Evolutionary conservation across 2,888 invertebrate species (phyloP).

Genomic region (Ctenicera cuprea): DNA sequence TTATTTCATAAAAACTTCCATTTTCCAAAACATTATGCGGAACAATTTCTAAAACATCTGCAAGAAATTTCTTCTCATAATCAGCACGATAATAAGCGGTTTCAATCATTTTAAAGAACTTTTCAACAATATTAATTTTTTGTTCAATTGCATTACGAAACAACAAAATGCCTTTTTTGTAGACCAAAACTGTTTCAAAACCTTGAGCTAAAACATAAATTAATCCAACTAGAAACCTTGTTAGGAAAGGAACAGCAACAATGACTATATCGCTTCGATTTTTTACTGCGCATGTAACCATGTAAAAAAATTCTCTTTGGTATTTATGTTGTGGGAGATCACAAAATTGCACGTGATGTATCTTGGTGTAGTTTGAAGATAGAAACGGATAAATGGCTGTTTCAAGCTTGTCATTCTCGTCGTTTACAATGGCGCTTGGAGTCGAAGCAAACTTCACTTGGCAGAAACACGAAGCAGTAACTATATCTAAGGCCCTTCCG

Average conservation of each 20-base stretch:
- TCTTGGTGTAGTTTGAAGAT: constrained; percentile 43
- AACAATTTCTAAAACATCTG: constrained; percentile 53
- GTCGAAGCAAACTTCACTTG: neutral
- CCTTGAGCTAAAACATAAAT: constrained; percentile 63
- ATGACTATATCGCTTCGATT: constrained; percentile 61
- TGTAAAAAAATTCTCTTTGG: constrained; percentile 60
- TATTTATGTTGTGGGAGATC: constrained; percentile 59
- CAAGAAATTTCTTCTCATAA: constrained; percentile 39
- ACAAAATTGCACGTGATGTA: constrained; percentile 59
- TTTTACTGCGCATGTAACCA: constrained; percentile 52
- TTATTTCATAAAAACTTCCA: constrained; percentile 39
- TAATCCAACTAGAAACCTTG: constrained; percentile 67
- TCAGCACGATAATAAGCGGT: constrained; percentile 32
- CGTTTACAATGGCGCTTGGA: neutral
- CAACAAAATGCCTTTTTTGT: constrained; percentile 52
- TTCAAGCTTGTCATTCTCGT: neutral
- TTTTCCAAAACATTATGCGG: constrained; percentile 36
- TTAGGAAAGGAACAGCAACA: constrained; percentile 65
- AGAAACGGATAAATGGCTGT: too few relatives aligned
- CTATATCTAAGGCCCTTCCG: constrained; percentile 9
- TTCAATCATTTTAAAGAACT: constrained; percentile 30
- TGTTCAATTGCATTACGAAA: constrained; percentile 30
- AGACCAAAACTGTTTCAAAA: constrained; percentile 62
- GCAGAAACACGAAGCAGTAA: constrained; percentile 19
- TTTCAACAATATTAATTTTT: constrained; percentile 24